Evolutionary conservation across 2,113 vertebrate genomes (phyloP).

Genomic region (Sitta europaea): DNA sequence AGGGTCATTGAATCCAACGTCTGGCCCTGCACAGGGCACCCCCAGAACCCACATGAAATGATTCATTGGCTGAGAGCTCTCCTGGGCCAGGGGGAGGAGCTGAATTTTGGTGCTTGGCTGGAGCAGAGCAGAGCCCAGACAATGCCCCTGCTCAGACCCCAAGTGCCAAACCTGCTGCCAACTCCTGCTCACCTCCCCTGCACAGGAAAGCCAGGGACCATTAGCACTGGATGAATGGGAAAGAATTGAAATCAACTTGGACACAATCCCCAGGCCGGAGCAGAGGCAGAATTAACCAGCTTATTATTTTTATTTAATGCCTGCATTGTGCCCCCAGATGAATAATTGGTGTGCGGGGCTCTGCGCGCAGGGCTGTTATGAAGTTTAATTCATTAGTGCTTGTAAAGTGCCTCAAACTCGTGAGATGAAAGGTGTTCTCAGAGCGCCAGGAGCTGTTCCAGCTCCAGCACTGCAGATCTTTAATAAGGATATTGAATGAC

Average conservation of each 20-base stretch:
- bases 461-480: background rate
- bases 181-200: background rate
- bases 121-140: background rate
- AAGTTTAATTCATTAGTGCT: slow-evolving; percentile 45
- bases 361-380: background rate
- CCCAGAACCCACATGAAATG: background rate
- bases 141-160: background rate
- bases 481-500: slow-evolving; percentile 31
- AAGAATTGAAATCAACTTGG: background rate
- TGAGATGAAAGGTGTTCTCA: slow-evolving; percentile 52
- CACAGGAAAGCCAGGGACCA: background rate
- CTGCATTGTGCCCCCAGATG: background rate
- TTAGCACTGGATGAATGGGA: background rate
- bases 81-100: background rate
- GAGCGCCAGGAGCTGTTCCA: slow-evolving; percentile 10
- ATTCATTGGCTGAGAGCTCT: background rate
- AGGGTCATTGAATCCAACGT: fast-evolving
- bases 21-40: background rate
- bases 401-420: slow-evolving; percentile 1
- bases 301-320: slow-evolving; percentile 55
- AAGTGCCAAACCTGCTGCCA: background rate
- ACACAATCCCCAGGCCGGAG: background rate
- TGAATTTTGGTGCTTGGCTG: background rate
- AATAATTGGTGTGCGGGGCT: background rate
- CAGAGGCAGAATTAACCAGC: slow-evolving; percentile 27